Evolutionary conservation across 2,888 invertebrate genomes (phyloP), one percentile per base, ranked within the genome.

Genomic region (Seira musarum): DNA sequence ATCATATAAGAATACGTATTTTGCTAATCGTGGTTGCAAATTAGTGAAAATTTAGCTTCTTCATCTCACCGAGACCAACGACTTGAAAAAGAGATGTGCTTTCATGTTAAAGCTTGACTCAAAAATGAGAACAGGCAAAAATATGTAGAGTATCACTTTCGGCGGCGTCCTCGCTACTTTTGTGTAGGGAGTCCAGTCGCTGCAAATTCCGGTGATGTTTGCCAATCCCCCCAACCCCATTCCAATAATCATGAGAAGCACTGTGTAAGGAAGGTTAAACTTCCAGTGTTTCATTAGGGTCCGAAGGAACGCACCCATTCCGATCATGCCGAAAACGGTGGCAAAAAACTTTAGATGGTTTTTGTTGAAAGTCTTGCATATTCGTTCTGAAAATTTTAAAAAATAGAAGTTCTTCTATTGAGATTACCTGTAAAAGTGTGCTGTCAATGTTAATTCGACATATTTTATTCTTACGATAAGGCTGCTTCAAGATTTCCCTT

Each of bases 91-190:
- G 13, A 82, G 83, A 57, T 86, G 85, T 0, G 83, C 80, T 1
- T 84, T 81, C 21, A 86, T 86, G 60, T 83, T 82, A 69, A 85
- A 86, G 22, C 84, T 85, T 13, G 84, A 84, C 49, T 87, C 85
- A 67, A 87, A 87, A 2, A 87, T 84, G 13, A 87, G 83, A 15
- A 84, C 76, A 0, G 87, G 87, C 0, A 87, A 84, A 64, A 86
- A 86, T 1, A 81, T 80, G 60, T 74, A 76, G 0, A 85, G 80
- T 53, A 86, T 85, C 6, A 85, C 75, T 66, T 85, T 67, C 8
- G 85, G 84, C 46, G 81, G 83, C 22, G 82, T 70, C 1, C 83
- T 35, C 17, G 81, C 86, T 13, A 85, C 68, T 3, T 79, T 83
- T 2, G 84, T 85, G 80, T 83, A 86, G 1, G 49, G 46, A 24